phyloP scores from a whole-genome alignment of 1,140 invertebrate genomes.

The Drosophila melanica region DNA sequence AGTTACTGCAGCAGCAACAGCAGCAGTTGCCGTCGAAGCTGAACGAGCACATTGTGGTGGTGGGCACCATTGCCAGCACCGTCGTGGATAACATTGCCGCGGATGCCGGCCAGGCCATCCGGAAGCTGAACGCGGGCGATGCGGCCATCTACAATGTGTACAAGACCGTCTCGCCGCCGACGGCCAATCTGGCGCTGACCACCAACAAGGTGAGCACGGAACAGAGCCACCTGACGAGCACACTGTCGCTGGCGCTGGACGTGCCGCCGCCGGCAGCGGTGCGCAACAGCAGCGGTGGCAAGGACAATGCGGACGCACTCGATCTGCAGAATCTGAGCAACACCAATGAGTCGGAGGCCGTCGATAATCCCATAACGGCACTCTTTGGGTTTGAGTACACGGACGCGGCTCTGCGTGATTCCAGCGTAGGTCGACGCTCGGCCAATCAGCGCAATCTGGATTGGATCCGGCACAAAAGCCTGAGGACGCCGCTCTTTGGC shows the following conservation, averaged over 20 bases:
- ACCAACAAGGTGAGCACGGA: conserved; percentile 78
- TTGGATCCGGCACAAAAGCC: conserved; percentile 59
- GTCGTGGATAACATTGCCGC: conserved; percentile 48
- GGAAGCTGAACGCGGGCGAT: conserved; percentile 66
- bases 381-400: conserved; percentile 71
- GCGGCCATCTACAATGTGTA: conserved; percentile 70
- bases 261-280: conserved; percentile 55
- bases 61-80: conserved; percentile 70
- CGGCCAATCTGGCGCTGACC: conserved; percentile 65
- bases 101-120: conserved; percentile 54
- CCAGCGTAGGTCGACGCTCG: conserved; percentile 66
- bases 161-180: conserved; percentile 76
- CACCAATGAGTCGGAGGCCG: conserved; percentile 74
- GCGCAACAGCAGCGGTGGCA: conserved; percentile 57
- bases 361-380: conserved; percentile 73
- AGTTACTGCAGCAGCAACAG: conserved; percentile 22
- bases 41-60: conserved; percentile 67
- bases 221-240: conserved; percentile 42
- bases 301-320: conserved; percentile 61
- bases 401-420: conserved; percentile 56
- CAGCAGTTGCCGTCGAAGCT: conserved; percentile 44
- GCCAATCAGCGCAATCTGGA: conserved; percentile 60
- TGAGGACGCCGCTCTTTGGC: conserved; percentile 61
- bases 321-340: conserved; percentile 76
- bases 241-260: conserved; percentile 47